Base-by-base conservation (phyloP, 2,797 vertebrate species). In the Cryptoprocta ferox region DNA sequence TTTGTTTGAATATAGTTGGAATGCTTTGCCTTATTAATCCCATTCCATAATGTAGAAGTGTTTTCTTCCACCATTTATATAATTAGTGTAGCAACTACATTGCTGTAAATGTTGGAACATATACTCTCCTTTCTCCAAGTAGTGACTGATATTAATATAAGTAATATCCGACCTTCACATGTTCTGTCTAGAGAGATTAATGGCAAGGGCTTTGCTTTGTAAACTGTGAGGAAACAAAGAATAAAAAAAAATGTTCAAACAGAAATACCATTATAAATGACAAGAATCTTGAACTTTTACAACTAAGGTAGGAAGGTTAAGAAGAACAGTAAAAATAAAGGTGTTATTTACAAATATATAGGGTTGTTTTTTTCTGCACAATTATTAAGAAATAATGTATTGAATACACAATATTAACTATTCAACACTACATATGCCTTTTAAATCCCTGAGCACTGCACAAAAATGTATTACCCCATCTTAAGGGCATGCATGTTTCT, bases 11-110 rank as follows among this genome's bases (percentile, higher is more conserved):
- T 83, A 53, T 61, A 56, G 28, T 96, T 78, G 13, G 48, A 94
- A 85, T 79, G 6, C 84, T 97, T 98, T 98, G 66, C 14, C 84
- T 96, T 91, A 61, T 75, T 81, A 98, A 97, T 94, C 92, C 93
- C 70, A 71, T 91, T 78, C n/a, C 24, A 59, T 32, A 50, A 96
- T 7, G 26, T 1, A 35, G 93, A 83, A n/a, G 28, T 0, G 68
- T 98, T 96, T 94, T 6, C 63, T 79, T 95, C 91, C 96, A 95
- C 53, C 59, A 93, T 93, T 65, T 65, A 95, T 90, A 7, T 86
- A 82, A 96, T 75, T 95, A 95, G 78, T 63, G 56, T 48, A 78
- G 50, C 6, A 98, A 97, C 97, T 89, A 76, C 3, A 92, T 92
- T 97, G 80, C 85, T 95, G 71, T 96, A 79, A 96, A 93, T 97